Evolutionary conservation across 2,888 invertebrate species (phyloP).

Genomic region (Busseola fusca): DNA sequence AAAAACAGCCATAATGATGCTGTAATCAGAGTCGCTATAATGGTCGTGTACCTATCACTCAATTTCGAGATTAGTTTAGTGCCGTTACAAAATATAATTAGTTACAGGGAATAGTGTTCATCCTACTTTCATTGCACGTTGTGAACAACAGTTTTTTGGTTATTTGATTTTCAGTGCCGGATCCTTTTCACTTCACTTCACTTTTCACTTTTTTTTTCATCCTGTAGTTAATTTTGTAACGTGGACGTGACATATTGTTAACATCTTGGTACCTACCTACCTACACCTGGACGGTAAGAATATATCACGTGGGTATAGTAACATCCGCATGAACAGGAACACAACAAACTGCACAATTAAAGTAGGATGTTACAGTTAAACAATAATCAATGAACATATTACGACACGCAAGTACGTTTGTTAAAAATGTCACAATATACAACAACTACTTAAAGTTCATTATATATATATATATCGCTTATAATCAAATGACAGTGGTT

Average conservation of each 20-base stretch:
- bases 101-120: constrained; percentile 24
- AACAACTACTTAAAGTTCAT: constrained; percentile 44
- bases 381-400: constrained; percentile 13
- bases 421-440: constrained; percentile 46
- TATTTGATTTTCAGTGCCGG: not conserved
- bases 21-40: not conserved
- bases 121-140: constrained; percentile 17
- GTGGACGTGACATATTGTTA: not conserved
- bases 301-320: not conserved
- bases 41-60: constrained; percentile 16
- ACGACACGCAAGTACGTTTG: constrained; percentile 14
- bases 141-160: not conserved
- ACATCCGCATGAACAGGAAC: not conserved
- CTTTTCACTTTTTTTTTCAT: no score
- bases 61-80: constrained; percentile 42
- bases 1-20: not conserved
- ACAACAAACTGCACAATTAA: constrained; percentile 20
- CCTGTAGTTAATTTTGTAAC: not conserved
- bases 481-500: not conserved
- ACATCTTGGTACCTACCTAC: not conserved
- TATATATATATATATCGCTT: constrained; percentile 8
- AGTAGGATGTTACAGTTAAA: constrained; percentile 25
- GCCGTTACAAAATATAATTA: constrained; percentile 55
- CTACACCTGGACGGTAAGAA: not conserved
- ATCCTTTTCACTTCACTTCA: not conserved